Base-by-base conservation (phyloP, 1,140 invertebrate species). In the Pogonomyrmex barbatus region DNA sequence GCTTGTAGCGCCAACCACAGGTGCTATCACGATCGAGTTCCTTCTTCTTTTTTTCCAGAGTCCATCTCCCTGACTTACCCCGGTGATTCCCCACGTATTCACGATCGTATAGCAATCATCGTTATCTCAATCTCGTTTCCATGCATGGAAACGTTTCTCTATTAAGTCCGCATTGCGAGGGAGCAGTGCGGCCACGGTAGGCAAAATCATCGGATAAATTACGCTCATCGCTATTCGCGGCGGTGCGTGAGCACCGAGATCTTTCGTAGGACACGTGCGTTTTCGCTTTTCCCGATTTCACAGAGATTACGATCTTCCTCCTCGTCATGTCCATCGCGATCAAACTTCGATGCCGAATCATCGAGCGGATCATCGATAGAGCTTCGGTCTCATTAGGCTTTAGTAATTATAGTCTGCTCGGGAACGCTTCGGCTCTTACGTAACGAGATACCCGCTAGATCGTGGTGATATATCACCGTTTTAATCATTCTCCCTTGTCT, bases 381-480 rank as follows among this genome's bases (percentile, higher is more conserved):
- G 36, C 60, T 52, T 52, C 67, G 39, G 68, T 45, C 75, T 90
- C 90, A 85, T 91, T 91, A 91, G 63, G 36, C 36, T 33, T 68
- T 65, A 67, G 81, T 90, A 90, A 91, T 91, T 90, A 87, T 85
- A 42, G 76, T 82, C 87, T 84, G 58, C 65, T 90, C 67, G 73
- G 62, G 24, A 58, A n/a, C 63, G 52, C 10, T 87, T 85, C 39
- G 70, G 10, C 45, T 56, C 75, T 91, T 90, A 87, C 81, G 63
- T 85, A 90, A 89, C 54, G 87, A 84, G 54, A 17, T 47, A 30
- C 63, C 50, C 70, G 83, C 62, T 12, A 67, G 84, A 91, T 89
- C 81, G 76, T 56, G 63, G 83, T 70, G 87, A 91, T 91, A 83
- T 90, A 90, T 90, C 87, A 91, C 83, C 78, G 87, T 91, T 90